These are phyloP conservation scores for Ictalurus punctatus DNA, from an alignment of 2,113 vertebrate genomes.

Conservation along the genomic window DNA sequence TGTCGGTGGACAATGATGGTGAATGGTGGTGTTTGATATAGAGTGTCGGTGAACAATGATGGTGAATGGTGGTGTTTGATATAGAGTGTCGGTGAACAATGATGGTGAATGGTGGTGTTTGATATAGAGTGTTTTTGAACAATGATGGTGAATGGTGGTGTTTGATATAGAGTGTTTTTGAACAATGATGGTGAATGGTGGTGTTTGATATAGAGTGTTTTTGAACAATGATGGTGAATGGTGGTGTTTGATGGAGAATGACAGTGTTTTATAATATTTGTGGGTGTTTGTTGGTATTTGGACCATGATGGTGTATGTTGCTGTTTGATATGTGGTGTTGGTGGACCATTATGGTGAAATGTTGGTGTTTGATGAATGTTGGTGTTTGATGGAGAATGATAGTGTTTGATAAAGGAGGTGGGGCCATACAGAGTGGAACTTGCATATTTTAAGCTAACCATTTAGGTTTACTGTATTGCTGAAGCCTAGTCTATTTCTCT, in stretches of 20 bases:
- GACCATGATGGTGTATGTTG: not conserved
- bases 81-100: too few relatives aligned
- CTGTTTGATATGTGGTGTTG: not conserved
- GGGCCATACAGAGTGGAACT: not conserved
- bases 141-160: not conserved
- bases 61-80: too few relatives aligned
- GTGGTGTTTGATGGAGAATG: not conserved
- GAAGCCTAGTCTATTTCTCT: not conserved
- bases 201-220: not conserved
- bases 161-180: not conserved
- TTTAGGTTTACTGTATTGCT: not conserved
- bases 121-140: not conserved
- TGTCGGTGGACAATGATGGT: too few relatives aligned
- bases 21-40: too few relatives aligned
- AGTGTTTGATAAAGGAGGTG: conserved; percentile 44
- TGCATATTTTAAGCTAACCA: not conserved
- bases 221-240: not conserved
- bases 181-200: not conserved
- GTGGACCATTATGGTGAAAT: not conserved
- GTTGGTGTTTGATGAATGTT: conserved; percentile 8
- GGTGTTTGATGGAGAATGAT: too few relatives aligned
- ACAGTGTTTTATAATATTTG: not conserved
- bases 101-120: not conserved
- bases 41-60: too few relatives aligned
- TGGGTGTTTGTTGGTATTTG: too few relatives aligned